Evolutionary conservation across 2,797 vertebrate species (phyloP).

Genomic region (Hydrocynus forskahlii): DNA sequence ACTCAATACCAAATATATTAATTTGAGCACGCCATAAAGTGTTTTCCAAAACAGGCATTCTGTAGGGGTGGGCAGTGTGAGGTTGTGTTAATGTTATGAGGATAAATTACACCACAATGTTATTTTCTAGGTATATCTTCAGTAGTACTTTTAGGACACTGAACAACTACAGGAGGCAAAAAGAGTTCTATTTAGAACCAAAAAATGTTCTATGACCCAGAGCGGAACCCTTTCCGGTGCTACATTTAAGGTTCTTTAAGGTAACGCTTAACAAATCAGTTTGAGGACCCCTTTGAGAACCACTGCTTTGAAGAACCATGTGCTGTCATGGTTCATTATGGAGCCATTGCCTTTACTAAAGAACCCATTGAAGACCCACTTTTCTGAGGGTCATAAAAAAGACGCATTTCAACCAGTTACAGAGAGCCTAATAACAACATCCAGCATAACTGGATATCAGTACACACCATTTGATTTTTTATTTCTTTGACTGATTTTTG

Average conservation of each 20-base stretch:
- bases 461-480: too few relatives aligned
- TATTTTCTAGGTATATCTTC: background rate
- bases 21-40: background rate
- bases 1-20: background rate
- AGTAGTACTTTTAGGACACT: background rate
- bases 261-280: too few relatives aligned
- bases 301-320: too few relatives aligned
- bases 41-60: slow-evolving; percentile 10
- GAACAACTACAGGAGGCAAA: background rate
- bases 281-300: too few relatives aligned
- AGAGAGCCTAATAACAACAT: background rate
- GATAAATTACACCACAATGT: background rate
- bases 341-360: too few relatives aligned
- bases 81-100: background rate
- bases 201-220: background rate
- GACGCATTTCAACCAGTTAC: background rate
- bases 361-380: too few relatives aligned
- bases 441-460: background rate
- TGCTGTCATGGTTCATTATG: too few relatives aligned
- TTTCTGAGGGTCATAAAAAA: too few relatives aligned
- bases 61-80: background rate
- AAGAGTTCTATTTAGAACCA: background rate
- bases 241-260: too few relatives aligned
- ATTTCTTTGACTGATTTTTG: background rate
- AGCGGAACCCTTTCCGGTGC: too few relatives aligned